phyloP scores from a whole-genome alignment of 2,797 vertebrate species.

The Sitta carolinensis region DNA sequence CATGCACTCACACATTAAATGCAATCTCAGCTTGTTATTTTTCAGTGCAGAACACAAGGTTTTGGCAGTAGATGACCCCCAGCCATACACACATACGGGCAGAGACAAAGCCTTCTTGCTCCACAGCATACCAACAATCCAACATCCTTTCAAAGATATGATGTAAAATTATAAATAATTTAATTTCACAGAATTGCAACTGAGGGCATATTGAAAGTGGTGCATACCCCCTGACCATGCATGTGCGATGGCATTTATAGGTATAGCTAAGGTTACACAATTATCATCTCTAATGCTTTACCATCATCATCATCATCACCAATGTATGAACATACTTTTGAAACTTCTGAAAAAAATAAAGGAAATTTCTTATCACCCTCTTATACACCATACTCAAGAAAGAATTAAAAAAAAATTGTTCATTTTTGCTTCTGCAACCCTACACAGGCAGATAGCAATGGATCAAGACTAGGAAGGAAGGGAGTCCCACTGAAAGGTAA shows the following conservation, averaged over 20 bases:
- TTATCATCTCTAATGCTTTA: background rate
- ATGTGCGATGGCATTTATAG: background rate
- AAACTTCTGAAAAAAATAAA: background rate
- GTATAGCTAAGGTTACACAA: background rate
- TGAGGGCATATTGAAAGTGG: background rate
- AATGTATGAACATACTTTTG: background rate
- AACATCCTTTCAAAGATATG: background rate
- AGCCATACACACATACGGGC: background rate
- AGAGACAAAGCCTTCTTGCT: background rate
- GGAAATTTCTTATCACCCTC: background rate
- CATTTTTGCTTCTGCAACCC: background rate
- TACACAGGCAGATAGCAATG: background rate
- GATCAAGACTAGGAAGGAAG: background rate
- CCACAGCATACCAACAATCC: background rate
- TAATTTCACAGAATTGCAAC: background rate
- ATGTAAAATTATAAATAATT: background rate
- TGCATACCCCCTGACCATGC: background rate
- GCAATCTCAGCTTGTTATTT: background rate
- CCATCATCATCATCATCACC: background rate
- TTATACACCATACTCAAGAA: background rate
- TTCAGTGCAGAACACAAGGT: background rate
- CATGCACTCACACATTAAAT: background rate
- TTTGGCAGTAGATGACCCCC: background rate
- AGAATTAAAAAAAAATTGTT: rapidly evolving
- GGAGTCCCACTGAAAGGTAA: background rate